These are phyloP conservation scores for Orientallactaga bullata DNA, from an alignment of 2,113 vertebrate genomes.

Conservation along the genomic window DNA sequence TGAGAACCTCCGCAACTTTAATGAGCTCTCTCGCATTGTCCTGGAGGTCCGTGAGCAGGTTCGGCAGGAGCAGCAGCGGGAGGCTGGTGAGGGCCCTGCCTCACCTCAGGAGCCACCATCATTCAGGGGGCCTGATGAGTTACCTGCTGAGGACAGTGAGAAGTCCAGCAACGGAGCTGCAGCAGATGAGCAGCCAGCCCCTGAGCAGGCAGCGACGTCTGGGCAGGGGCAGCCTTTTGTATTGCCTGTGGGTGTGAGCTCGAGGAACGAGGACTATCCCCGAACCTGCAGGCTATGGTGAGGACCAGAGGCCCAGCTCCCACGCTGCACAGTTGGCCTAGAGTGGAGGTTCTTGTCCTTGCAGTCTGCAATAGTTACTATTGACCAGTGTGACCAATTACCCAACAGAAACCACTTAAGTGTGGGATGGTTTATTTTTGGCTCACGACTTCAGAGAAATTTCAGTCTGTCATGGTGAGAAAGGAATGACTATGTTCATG, in stretches of 20 bases:
- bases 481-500: not conserved
- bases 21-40: constrained; percentile 93
- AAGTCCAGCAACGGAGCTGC: not conserved
- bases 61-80: constrained; percentile 87
- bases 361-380: not conserved
- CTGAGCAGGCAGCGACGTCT: constrained; percentile 63
- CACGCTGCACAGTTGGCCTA: not conserved
- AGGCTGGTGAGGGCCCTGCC: not conserved
- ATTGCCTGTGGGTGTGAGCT: constrained; percentile 94
- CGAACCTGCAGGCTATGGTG: constrained; percentile 95
- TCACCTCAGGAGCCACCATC: not conserved
- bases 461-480: not conserved
- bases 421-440: not conserved
- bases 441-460: not conserved
- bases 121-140: not conserved
- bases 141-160: not conserved
- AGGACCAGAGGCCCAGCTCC: constrained; percentile 49
- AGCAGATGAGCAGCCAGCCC: not conserved
- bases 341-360: not conserved
- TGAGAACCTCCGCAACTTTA: constrained; percentile 92
- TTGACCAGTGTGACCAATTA: too few relatives aligned
- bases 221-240: constrained; percentile 90
- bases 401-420: too few relatives aligned
- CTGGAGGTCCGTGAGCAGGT: constrained; percentile 92
- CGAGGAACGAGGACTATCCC: constrained; percentile 96